These are phyloP conservation scores for Octodon degus DNA, from an alignment of 2,113 vertebrate species.

Conservation along the genomic window DNA sequence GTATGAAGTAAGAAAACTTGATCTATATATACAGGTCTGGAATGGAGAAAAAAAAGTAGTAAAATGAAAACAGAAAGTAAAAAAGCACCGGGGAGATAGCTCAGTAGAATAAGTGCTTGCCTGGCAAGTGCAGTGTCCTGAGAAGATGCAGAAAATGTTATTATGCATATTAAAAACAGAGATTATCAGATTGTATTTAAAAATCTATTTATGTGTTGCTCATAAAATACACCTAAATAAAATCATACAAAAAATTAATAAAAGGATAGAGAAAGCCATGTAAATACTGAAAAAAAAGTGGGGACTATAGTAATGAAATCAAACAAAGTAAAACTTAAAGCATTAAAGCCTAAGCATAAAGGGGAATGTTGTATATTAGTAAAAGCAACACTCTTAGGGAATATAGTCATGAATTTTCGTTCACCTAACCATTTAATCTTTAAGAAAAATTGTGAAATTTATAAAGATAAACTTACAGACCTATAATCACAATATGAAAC, in stretches of 20 bases:
- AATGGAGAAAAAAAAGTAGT: neutral
- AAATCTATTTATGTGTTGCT: neutral
- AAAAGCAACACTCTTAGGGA: neutral
- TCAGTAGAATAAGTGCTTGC: no score
- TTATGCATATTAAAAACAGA: slow-evolving; percentile 1
- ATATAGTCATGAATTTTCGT: neutral
- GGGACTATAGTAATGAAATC: neutral
- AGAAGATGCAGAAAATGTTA: neutral
- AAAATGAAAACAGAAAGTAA: neutral
- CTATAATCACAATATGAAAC: neutral
- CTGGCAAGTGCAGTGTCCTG: no score
- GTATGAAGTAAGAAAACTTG: neutral
- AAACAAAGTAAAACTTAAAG: neutral
- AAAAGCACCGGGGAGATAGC: neutral
- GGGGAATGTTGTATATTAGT: neutral
- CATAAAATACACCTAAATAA: neutral
- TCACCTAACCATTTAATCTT: neutral
- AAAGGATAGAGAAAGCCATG: neutral
- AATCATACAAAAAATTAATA: neutral
- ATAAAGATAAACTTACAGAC: neutral
- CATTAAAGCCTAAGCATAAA: neutral
- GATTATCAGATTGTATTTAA: neutral
- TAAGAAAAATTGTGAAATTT: neutral
- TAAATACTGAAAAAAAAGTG: neutral
- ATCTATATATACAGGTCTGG: neutral